Evolutionary conservation across 2,888 invertebrate genomes (phyloP).

Genomic region (Diaphora mendica): DNA sequence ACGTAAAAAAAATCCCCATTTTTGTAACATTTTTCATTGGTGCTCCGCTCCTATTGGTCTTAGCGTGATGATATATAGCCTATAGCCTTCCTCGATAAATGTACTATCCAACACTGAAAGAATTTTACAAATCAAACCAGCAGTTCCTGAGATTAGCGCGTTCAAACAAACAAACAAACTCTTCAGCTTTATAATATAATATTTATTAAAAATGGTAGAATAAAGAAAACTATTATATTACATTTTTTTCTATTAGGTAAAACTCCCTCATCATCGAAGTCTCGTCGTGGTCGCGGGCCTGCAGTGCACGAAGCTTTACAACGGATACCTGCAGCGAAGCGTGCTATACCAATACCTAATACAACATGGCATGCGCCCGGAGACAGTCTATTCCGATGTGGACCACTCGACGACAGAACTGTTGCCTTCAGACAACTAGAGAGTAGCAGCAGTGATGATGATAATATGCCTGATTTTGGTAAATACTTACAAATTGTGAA

Average conservation of each 20-base stretch:
- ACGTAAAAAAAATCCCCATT: no score
- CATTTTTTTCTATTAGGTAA: constrained; percentile 56
- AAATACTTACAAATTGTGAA: constrained; percentile 29
- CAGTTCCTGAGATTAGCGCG: no score
- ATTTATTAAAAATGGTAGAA: not conserved
- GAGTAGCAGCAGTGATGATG: constrained; percentile 81
- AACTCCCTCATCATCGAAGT: constrained; percentile 62
- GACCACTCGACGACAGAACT: constrained; percentile 70
- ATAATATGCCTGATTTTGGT: constrained; percentile 80
- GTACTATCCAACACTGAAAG: no score
- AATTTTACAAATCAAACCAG: no score
- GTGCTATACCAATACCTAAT: constrained; percentile 68
- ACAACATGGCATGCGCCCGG: constrained; percentile 83
- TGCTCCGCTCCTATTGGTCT: no score
- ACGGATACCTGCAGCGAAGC: constrained; percentile 81
- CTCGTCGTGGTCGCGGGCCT: constrained; percentile 78
- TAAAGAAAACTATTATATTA: no score
- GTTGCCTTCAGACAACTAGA: constrained; percentile 69
- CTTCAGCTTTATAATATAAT: no score
- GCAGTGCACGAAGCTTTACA: constrained; percentile 86
- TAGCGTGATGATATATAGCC: no score
- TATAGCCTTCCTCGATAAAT: no score
- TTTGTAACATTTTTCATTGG: no score
- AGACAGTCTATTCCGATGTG: constrained; percentile 78
- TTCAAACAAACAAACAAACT: no score